A percentile compares a stretch with the other conserved stretches of the same genome.
Evolutionary conservation across 1,140 invertebrate species (phyloP).

Genomic region (Papilio machaon): DNA sequence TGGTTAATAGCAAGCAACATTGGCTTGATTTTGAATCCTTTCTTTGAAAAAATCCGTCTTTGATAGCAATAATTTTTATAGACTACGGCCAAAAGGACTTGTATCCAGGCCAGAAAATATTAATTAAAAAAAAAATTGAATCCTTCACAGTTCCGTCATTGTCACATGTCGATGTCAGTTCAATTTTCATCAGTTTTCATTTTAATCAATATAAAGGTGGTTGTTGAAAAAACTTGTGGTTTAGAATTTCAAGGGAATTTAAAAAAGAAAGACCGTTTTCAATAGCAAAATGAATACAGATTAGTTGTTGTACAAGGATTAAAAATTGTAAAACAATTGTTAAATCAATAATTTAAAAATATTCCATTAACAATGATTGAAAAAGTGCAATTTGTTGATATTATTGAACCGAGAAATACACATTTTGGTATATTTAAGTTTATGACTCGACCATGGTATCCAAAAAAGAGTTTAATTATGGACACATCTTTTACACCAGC

Average conservation of each 20-base stretch:
- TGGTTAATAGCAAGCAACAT: too few species aligned
- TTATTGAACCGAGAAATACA: constrained; percentile 68
- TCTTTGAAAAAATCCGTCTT: too few species aligned
- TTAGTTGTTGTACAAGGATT: not conserved
- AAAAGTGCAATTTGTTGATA: constrained; percentile 62
- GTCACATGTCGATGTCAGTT: not conserved
- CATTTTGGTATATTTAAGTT: constrained; percentile 68
- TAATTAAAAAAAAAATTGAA: too few species aligned
- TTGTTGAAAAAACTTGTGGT: not conserved
- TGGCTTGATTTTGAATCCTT: too few species aligned
- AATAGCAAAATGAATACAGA: not conserved
- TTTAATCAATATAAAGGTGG: constrained; percentile 2
- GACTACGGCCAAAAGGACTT: too few species aligned
- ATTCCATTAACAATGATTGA: constrained; percentile 53
- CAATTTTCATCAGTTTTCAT: constrained; percentile 1
- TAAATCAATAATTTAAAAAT: not conserved
- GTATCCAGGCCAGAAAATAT: too few species aligned
- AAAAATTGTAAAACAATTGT: not conserved
- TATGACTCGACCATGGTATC: constrained; percentile 67
- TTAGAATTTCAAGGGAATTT: not conserved
- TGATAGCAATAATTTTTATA: too few species aligned
- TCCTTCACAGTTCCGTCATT: too few species aligned
- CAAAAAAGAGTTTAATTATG: constrained; percentile 55
- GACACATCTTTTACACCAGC: constrained; percentile 61
- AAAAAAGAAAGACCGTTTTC: not conserved